These are phyloP conservation scores for Palythoa grandiflora DNA, from an alignment of 92 coral and sea anemone species.

Conservation along the genomic window DNA sequence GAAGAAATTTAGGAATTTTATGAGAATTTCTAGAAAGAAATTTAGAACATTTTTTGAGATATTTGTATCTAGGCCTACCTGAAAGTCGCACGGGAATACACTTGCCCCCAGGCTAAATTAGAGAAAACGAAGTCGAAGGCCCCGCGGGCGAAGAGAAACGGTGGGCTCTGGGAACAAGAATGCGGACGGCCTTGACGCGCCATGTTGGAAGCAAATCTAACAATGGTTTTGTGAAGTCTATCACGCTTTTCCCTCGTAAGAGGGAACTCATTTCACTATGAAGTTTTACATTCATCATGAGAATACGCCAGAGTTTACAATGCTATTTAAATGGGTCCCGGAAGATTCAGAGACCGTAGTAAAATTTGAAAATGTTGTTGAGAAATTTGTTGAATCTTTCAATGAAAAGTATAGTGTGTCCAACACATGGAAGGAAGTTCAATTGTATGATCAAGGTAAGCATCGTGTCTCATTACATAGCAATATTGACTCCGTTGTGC, in stretches of 20 bases:
- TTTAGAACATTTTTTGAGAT: no score
- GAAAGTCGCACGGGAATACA: no score
- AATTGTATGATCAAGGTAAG: slow-evolving; percentile 42
- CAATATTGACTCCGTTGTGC: slow-evolving; percentile 34
- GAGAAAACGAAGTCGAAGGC: no score
- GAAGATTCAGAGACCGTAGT: slow-evolving; percentile 25
- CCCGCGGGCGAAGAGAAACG: no score
- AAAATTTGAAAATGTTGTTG: slow-evolving; percentile 42
- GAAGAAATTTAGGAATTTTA: no score
- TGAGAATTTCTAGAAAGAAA: no score
- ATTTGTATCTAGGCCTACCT: no score
- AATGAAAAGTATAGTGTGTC: slow-evolving; percentile 31
- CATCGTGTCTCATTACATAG: slow-evolving; percentile 25
- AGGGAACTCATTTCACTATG: slow-evolving; percentile 20
- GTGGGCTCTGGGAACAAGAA: no score
- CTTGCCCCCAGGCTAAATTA: no score
- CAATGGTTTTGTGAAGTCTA: not conserved
- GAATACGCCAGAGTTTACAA: slow-evolving; percentile 54
- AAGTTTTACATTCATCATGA: slow-evolving; percentile 67
- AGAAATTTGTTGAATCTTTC: slow-evolving; percentile 40
- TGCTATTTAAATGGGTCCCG: slow-evolving; percentile 57
- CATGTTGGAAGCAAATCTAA: not conserved
- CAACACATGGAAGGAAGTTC: slow-evolving; percentile 24
- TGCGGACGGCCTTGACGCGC: not conserved
- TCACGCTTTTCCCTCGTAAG: not conserved